phyloP scores from a whole-genome alignment of 2,888 invertebrate genomes.

The Cephus sareptanus region DNA sequence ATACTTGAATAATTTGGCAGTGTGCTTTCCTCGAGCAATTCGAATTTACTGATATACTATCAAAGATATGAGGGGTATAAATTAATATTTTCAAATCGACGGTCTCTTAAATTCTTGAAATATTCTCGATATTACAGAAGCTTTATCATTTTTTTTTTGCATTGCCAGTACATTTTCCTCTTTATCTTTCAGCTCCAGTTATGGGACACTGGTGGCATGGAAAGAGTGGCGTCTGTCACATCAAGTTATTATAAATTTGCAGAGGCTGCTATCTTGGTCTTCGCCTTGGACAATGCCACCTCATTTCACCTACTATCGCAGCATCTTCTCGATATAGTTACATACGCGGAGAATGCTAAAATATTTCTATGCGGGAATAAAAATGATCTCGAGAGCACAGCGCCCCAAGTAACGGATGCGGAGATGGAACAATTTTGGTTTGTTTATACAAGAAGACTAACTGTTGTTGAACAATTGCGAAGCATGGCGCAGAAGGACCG shows the following conservation, averaged over 20 bases:
- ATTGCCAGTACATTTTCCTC: background rate
- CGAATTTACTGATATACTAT: too few species aligned
- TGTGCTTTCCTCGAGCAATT: too few species aligned
- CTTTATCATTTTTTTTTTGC: too few species aligned
- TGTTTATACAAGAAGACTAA: too few species aligned
- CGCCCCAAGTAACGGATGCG: conserved; percentile 84
- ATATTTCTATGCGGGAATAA: conserved; percentile 96
- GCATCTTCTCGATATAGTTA: conserved; percentile 92
- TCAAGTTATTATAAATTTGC: conserved; percentile 96
- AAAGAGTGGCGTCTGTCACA: conserved; percentile 93
- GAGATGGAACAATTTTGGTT: conserved; percentile 91
- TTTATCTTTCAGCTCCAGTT: conserved; percentile 79
- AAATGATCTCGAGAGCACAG: conserved; percentile 79
- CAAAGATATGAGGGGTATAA: too few species aligned
- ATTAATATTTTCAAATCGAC: too few species aligned
- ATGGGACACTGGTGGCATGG: conserved; percentile 98
- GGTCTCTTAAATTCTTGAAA: too few species aligned
- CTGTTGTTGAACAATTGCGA: background rate
- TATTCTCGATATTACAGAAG: too few species aligned
- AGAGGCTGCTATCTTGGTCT: conserved; percentile 92
- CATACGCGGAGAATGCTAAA: conserved; percentile 94
- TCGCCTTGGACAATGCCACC: conserved; percentile 89
- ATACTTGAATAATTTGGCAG: too few species aligned
- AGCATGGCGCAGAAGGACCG: too few species aligned
- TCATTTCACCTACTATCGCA: conserved; percentile 93